Base-by-base conservation (phyloP, 2,888 invertebrate genomes). In the Matsumyia berberina region DNA sequence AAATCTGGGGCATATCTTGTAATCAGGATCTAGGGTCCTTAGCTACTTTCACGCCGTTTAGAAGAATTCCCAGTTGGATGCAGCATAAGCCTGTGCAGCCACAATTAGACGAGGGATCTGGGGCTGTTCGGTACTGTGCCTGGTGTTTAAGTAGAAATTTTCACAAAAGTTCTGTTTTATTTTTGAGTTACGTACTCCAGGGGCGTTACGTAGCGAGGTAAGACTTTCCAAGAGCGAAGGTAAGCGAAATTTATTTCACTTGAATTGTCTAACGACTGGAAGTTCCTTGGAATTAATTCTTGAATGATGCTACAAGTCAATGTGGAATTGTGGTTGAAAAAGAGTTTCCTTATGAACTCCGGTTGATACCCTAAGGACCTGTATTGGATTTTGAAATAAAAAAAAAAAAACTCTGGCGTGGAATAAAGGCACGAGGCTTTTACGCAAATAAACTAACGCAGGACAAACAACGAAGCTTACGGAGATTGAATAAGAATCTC, bases 11-110 rank as follows among this genome's bases (percentile, higher is more conserved):
- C 58, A 86, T 58, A 82, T 86, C 81, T 80, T 76, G 85, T 76
- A 80, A 80, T 86, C 80, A 81, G 80, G 70, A 86, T 81, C 85
- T 76, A 46, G 49, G 69, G 74, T 80, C 74, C 69, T 85, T 74
- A 78, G 77, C 78, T 82, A 46, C 37, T 78, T 83, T 78, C 46
- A 73, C 72, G 72, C 60, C 58, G 70, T 79, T 83, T 74, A 72
- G 74, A 46, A 69, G 62, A 58, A 80, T 62, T 80, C 83, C 74
- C 69, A 62, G 64, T 11, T 53, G 79, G 51, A 51, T 72, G 64
- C 39, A 29, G 67, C 37, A 62, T 66, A 66, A 70, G 79, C 62
- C 64, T 58, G 46, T 69, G 69, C 57, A 85, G 69, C 83, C 83
- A 64, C 83, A 85, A 74, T 80, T 85, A 85, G 74, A 85, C 66